phyloP scores from a whole-genome alignment of 2,797 vertebrate genomes.

The Arctocebus calabarensis region DNA sequence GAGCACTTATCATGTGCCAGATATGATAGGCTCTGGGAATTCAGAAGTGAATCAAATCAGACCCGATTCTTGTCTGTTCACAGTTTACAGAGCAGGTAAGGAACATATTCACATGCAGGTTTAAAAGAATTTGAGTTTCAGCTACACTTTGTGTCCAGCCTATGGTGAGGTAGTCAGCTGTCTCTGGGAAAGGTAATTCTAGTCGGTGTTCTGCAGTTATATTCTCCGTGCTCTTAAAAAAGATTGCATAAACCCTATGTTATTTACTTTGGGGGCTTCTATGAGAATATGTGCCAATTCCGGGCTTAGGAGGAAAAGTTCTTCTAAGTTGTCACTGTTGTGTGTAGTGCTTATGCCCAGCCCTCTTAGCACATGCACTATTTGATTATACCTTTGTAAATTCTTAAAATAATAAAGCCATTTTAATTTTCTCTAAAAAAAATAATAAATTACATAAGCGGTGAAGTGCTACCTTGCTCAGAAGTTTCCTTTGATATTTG shows the following conservation, averaged over 20 bases:
- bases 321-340: not conserved
- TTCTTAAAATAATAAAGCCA: not conserved
- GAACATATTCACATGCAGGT: not conserved
- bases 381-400: not conserved
- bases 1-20: not conserved
- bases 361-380: not conserved
- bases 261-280: not conserved
- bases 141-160: not conserved
- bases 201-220: not conserved
- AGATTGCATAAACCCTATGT: not conserved
- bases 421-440: not conserved
- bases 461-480: not conserved
- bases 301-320: not conserved
- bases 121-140: not conserved
- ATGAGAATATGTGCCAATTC: not conserved
- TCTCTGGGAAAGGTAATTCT: not conserved
- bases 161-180: not conserved
- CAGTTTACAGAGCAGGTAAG: not conserved
- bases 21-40: not conserved
- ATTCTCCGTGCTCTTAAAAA: not conserved
- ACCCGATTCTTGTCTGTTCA: not conserved
- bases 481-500: not conserved
- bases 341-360: rapidly evolving
- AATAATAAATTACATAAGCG: not conserved
- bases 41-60: not conserved